Evolutionary conservation across 2,113 vertebrate species (phyloP), one percentile per base, ranked within the genome.

Genomic region (Chaetops frenatus): DNA sequence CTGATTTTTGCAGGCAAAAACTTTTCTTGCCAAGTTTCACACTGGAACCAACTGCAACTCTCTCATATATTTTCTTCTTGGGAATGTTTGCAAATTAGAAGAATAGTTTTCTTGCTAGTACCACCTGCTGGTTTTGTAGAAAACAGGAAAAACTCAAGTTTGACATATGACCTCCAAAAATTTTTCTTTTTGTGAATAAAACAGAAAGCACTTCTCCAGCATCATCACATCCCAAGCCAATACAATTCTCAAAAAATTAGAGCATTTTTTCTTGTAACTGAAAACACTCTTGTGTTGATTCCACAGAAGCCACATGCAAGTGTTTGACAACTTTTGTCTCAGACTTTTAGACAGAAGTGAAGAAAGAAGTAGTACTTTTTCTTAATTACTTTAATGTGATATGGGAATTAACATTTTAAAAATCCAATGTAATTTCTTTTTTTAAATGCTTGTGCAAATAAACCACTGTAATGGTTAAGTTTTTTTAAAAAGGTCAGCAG

Each of bases 11-110:
- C 81, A 90, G 81, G 79, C 36, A 91, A 81, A 84, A 47, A 0
- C 2, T 42, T 81, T 92, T 69, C 87, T 70, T 93, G 93, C 87
- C 93, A 90, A 90, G 90, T 92, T 96, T 93, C 67, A 86, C 88
- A 73, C 88, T 93, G 72, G 47, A 96, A 74, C 45, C 60, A 73
- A 83, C 67, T 74, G 51, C 82, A 92, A 48, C 40, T 92, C 76
- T 74, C 47, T 66, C 40, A 25, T 71, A 33, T 77, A 90, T 95
- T 88, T 82, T 57, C 15, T 95, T 71, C 56, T 53, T 25, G 35
- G 57, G 67, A 94, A 40, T 81, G 78, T 88, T 92, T 90, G 56
- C 69, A 67, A 86, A 83, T 74, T 78, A 90, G 79, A 93, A 93
- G 80, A 83, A 81, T 48, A 83, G 69, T 78, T 84, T 84, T 19